Base-by-base conservation (phyloP, 2,113 vertebrate species). In the Condylura cristata region DNA sequence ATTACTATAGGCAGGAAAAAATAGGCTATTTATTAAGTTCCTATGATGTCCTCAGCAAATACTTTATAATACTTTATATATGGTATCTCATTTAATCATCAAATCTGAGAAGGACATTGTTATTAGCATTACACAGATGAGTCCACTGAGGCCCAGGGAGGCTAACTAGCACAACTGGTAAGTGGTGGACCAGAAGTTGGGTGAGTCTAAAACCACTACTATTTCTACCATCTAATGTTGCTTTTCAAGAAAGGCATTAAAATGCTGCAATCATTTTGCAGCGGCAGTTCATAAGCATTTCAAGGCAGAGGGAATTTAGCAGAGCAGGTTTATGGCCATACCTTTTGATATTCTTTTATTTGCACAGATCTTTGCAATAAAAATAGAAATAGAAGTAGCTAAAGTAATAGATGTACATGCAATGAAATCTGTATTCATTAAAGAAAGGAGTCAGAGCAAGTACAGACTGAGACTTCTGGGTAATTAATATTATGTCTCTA, bases 321-420 rank as follows among this genome's bases (percentile, higher is more conserved):
- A 93, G 80, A 84, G 87, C 84, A 46, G 89, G 70, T 91, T 93
- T 94, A 93, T 17, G 94, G 90, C 75, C 80, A 87, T 90, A 51
- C 92, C 80, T 94, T 91, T 71, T 93, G 95, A 97, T 96, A 94
- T 65, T 91, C 66, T 96, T 97, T 97, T 97, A 97, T 96, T 95
- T 97, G 97, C 93, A 96, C 93, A 96, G 89, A 84, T 84, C 93
- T 97, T 90, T 91, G 91, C 80, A 92, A 96, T 93, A 94, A 97
- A 97, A 96, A 84, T 80, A 97, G 95, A 94, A 95, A 92, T 79
- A 48, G 75, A 93, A 96, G 95, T 94, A 94, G 81, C 89, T 56
- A 75, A 95, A 96, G 89, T 91, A 95, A 93, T 84, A 91, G 75
- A 74, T 91, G 91, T 94, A 96, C 75, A 96, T 46, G 86, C 93